A percentile compares a stretch with the other conserved stretches of the same genome.
Conservation (phyloP, 2,888 invertebrate species). For the Tolmerus cingulatus region DNA sequence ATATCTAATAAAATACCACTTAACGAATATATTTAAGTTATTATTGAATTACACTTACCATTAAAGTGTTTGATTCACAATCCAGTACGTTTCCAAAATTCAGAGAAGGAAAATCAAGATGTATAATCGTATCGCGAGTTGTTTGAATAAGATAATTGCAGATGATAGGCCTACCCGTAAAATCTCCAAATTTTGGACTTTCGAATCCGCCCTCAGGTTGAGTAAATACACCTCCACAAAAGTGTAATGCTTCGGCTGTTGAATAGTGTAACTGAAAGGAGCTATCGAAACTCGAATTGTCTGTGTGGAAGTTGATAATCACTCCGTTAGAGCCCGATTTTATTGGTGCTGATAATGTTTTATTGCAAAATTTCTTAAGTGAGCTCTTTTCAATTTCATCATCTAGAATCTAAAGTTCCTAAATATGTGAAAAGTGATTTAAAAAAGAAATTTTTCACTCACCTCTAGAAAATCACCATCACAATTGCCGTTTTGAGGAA, state of each 20-base stretch:
- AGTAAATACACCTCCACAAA: slow-evolving; percentile 82
- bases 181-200: slow-evolving; percentile 65
- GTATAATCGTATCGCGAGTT: slow-evolving; percentile 70
- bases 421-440: slow-evolving; percentile 57
- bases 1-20: slow-evolving; percentile 66
- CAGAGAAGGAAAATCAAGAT: slow-evolving; percentile 71
- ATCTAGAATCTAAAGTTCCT: slow-evolving; percentile 51
- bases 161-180: not conserved
- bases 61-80: slow-evolving; percentile 74
- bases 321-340: slow-evolving; percentile 72
- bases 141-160: slow-evolving; percentile 86
- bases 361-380: slow-evolving; percentile 77
- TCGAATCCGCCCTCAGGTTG: slow-evolving; percentile 70
- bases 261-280: slow-evolving; percentile 87
- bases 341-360: slow-evolving; percentile 73
- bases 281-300: slow-evolving; percentile 67
- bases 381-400: slow-evolving; percentile 60
- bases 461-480: slow-evolving; percentile 21
- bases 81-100: slow-evolving; percentile 67
- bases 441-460: not conserved
- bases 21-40: not conserved
- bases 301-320: slow-evolving; percentile 81
- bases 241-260: slow-evolving; percentile 74
- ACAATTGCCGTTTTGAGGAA: slow-evolving; percentile 54
- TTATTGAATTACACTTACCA: slow-evolving; percentile 57